Evolutionary conservation across 1,140 invertebrate genomes (phyloP).

Genomic region (Ostrea denselamellosa): DNA sequence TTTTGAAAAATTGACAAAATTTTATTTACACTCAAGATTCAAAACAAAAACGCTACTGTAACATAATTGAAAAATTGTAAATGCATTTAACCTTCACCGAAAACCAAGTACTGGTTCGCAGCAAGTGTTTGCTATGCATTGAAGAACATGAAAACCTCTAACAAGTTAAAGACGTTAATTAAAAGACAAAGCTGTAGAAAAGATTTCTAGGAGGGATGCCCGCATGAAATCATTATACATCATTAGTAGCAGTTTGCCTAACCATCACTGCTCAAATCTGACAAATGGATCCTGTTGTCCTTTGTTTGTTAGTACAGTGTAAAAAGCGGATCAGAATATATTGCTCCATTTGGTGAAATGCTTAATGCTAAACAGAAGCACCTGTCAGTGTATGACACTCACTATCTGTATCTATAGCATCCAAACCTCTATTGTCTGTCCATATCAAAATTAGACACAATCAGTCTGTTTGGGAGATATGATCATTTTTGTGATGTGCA

Average conservation of each 20-base stretch:
- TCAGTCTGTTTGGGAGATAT: too few species aligned
- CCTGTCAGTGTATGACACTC: neutral
- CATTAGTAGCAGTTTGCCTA: neutral
- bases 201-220: neutral
- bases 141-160: neutral
- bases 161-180: slow-evolving; percentile 23
- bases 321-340: too few species aligned
- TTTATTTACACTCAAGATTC: too few species aligned
- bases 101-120: neutral
- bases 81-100: neutral
- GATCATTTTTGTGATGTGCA: too few species aligned
- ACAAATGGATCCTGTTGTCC: neutral
- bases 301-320: neutral
- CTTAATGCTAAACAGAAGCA: neutral
- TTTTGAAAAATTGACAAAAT: too few species aligned
- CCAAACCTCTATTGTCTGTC: neutral
- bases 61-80: too few species aligned
- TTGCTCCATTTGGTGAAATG: neutral
- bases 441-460: neutral
- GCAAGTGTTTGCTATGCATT: slow-evolving; percentile 24
- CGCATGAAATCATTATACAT: slow-evolving; percentile 23
- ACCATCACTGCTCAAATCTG: neutral
- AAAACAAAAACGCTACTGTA: too few species aligned
- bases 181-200: neutral
- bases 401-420: slow-evolving; percentile 13